phyloP scores from a whole-genome alignment of 1,140 invertebrate genomes.

The Saxidomus purpurata region DNA sequence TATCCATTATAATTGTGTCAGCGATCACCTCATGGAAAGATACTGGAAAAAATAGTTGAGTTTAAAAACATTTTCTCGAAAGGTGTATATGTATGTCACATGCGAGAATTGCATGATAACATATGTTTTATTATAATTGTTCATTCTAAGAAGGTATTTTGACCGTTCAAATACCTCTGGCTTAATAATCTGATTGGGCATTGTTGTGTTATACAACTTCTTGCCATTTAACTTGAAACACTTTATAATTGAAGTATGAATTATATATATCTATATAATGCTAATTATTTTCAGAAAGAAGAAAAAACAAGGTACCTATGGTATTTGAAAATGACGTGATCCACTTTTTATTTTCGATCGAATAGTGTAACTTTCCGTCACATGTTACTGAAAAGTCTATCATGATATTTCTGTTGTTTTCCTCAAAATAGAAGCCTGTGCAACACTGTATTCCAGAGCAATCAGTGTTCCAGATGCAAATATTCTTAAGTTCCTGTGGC shows the following conservation, averaged over 20 bases:
- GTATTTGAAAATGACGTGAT: background rate
- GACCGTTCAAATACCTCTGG: no score
- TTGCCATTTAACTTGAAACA: no score
- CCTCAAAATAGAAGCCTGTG: background rate
- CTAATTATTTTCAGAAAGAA: no score
- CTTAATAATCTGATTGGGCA: no score
- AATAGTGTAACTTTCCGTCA: background rate
- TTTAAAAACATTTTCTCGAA: background rate
- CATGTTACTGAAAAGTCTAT: background rate
- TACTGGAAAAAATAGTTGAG: background rate
- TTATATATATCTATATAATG: no score
- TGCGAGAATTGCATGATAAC: background rate
- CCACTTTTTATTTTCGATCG: slow-evolving; percentile 3
- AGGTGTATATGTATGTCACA: background rate
- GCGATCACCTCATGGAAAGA: background rate
- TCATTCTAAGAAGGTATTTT: no score
- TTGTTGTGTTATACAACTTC: no score
- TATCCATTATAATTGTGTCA: background rate
- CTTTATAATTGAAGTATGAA: no score
- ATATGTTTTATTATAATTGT: no score
- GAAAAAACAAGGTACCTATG: background rate
- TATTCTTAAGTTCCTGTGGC: background rate
- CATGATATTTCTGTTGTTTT: background rate
- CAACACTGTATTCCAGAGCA: slow-evolving; percentile 33
- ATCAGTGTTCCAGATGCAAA: background rate